phyloP scores from a whole-genome alignment of 2,113 vertebrate genomes.

The Ameiurus melas region DNA sequence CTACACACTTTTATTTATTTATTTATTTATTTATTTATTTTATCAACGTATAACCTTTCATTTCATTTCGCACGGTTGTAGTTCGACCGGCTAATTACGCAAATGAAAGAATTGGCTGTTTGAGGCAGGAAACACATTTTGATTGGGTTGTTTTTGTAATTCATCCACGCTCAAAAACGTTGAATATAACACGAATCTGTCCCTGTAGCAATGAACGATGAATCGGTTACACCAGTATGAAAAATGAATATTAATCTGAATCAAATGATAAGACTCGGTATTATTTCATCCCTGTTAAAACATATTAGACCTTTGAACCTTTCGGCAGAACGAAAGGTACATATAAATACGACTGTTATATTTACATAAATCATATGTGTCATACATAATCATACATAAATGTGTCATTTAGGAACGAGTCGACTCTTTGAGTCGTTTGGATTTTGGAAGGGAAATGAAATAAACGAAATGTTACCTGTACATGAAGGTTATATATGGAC shows the following conservation, averaged over 20 bases:
- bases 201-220: neutral
- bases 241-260: neutral
- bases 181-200: neutral
- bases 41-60: neutral
- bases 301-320: neutral
- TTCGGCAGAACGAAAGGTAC: neutral
- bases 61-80: conserved; percentile 19
- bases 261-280: neutral
- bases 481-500: neutral
- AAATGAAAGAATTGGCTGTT: conserved; percentile 10
- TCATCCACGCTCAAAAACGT: neutral
- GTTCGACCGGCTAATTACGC: conserved; percentile 29
- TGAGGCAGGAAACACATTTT: conserved; percentile 7
- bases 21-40: neutral
- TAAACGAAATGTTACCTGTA: neutral
- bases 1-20: neutral
- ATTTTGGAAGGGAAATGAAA: neutral
- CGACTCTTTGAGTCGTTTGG: neutral
- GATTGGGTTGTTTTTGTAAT: conserved; percentile 29
- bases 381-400: neutral
- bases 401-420: neutral
- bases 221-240: neutral
- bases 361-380: neutral
- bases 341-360: neutral
- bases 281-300: neutral